Base-by-base conservation (phyloP, 2,113 vertebrate species). In the Pelodiscus sinensis region DNA sequence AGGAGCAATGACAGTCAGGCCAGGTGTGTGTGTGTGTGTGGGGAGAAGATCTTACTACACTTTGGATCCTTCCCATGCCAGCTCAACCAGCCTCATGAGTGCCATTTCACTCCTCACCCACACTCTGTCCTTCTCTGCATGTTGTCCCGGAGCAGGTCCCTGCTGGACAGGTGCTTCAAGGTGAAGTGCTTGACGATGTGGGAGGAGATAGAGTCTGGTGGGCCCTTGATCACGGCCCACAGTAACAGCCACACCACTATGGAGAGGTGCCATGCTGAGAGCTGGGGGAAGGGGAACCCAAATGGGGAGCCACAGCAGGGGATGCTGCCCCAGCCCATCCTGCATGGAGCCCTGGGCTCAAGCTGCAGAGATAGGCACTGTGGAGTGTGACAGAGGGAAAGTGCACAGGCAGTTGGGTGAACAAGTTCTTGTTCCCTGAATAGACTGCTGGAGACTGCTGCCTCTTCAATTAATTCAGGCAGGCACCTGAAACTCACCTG, bases 141-240 rank as follows among this genome's bases (percentile, higher is more conserved):
- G 96, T 99, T 99, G 27, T 97, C 93, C 89, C 99, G 97, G 84
- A 99, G 98, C 94, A 99, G 96, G 94, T 99, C 99, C 7, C 99
- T 99, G 95, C 99, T 99, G 51, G 99, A 99, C 89, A 99, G 97
- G 94, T 99, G 99, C 79, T 98, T 98, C 52, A 99, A 96, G 38
- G 98, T 98, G 96, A 99, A 99, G 95, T 95, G 98, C 92, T 98
- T 97, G 54, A 94, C 96, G 19, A 99, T 99, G 84, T 99, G 98
- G 27, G 97, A 94, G 1, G 99, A 99, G 82, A 99, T 94, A 0
- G 99, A 99, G 9, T 99, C 99, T 1, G 99, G 99, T 0, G 99
- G 98, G 65, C 99, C 99, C 99, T 99, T 99, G 81, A 99, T 99
- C 88, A 99, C 97, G 1, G 98, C 98, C 55, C 99, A 98, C 62